Evolutionary conservation across 2,888 invertebrate species (phyloP), one percentile per base, ranked within the genome.

Genomic region (Stictocephala bisonia): DNA sequence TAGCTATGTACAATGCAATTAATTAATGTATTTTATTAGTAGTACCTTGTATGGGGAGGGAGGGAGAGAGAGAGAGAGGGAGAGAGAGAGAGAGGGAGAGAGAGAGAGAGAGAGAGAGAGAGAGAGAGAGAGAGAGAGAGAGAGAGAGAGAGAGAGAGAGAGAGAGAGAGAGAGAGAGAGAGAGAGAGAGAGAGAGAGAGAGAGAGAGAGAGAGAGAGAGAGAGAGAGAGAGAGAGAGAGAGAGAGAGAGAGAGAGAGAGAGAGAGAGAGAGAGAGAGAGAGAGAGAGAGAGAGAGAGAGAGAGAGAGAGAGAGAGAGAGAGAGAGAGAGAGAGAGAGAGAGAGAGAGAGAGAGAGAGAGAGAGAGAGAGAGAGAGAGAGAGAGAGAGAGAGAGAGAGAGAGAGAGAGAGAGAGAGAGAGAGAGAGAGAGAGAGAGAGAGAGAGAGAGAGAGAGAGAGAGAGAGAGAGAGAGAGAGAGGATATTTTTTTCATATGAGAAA

Each of bases 401-500:
- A 35, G 35, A 35, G 35, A 35, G 35, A 35, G 35, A 35, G 35
- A 35, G 35, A 35, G 35, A 35, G 35, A 35, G 35, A 35, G 35
- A 35, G 35, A 35, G 35, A 35, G 35, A 35, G 35, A 35, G 35
- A 9, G 44, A 44, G 44, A 44, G 44, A 44, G 44, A 44, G 44
- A 44, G 44, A 44, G 44, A 44, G 44, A 44, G 44, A 44, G 44
- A 44, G 44, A 44, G 44, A 44, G 44, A 9, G 44, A 44, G 44
- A 44, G 44, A 44, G 44, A 44, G 44, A 44, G 44, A 44, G 44
- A 44, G 44, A 44, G 44, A 9, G 44, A 44, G 44, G n/a, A n/a
- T n/a, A n/a, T n/a, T n/a, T n/a, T n/a, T n/a, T n/a, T n/a, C n/a
- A n/a, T n/a, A n/a, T n/a, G n/a, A n/a, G n/a, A n/a, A n/a, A n/a